Evolutionary conservation across 2,797 vertebrate species (phyloP).

Genomic region (Fistularia commersonii): DNA sequence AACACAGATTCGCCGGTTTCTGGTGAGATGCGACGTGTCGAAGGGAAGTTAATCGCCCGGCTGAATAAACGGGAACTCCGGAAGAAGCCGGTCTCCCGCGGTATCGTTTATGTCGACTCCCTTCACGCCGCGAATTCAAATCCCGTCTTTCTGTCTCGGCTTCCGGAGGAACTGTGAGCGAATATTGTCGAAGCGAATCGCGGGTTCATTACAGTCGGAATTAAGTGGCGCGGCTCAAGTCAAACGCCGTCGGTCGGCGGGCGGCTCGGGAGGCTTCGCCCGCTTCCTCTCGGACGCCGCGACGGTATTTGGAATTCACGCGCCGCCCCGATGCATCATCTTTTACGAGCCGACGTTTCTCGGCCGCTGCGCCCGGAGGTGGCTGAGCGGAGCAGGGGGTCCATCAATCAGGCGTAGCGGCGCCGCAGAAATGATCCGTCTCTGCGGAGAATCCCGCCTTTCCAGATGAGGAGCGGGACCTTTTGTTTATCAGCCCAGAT

Average conservation of each 20-base stretch:
- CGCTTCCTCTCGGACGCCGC: conserved; percentile 36
- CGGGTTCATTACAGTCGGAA: conserved; percentile 68
- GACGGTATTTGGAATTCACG: conserved; percentile 65
- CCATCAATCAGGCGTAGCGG: conserved; percentile 72
- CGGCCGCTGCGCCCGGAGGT: conserved; percentile 37
- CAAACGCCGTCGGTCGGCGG: conserved; percentile 53
- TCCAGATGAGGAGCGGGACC: conserved; percentile 37
- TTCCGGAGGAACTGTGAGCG: conserved; percentile 33
- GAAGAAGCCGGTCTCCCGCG: no score
- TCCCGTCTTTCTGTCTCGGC: conserved; percentile 6
- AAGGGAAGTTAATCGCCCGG: no score
- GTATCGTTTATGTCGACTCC: no score
- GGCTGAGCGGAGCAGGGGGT: conserved; percentile 24
- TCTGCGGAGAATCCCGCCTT: conserved; percentile 46
- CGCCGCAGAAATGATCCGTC: conserved; percentile 62
- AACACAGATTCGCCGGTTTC: no score
- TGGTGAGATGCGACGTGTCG: no score
- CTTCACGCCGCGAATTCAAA: conserved; percentile 26
- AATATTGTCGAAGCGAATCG: conserved; percentile 47
- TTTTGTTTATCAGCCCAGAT: conserved; percentile 64
- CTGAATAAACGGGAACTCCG: no score
- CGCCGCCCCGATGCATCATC: conserved; percentile 57
- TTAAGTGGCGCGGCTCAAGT: conserved; percentile 64
- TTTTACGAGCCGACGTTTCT: conserved; percentile 65
- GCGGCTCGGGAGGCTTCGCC: conserved; percentile 45